Evolutionary conservation across 2,888 invertebrate genomes (phyloP).

Genomic region (Noctua pronuba): DNA sequence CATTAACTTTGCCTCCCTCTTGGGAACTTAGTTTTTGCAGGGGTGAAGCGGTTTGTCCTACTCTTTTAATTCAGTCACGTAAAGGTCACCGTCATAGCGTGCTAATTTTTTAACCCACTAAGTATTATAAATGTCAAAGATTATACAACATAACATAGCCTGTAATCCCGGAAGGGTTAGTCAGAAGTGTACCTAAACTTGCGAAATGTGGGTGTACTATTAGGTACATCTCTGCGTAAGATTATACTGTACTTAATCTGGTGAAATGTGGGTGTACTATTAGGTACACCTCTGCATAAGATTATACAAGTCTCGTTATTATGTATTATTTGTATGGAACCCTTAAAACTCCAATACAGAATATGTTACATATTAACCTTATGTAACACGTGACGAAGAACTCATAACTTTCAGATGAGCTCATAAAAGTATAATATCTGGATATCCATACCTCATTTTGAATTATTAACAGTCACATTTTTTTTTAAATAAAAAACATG

Average conservation of each 20-base stretch:
- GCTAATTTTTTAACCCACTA: slow-evolving; percentile 6
- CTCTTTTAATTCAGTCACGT: slow-evolving; percentile 24
- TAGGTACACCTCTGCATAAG: no score
- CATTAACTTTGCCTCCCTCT: not conserved
- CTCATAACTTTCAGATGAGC: slow-evolving; percentile 24
- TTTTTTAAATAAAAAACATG: not conserved
- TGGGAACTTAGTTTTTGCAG: slow-evolving; percentile 6
- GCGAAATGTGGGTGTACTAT: no score
- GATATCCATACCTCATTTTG: slow-evolving; percentile 10
- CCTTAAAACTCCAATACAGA: not conserved
- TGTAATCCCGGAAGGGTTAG: not conserved
- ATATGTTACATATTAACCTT: not conserved
- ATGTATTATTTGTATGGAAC: not conserved
- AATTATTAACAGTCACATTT: slow-evolving; percentile 13
- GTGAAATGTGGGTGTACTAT: no score
- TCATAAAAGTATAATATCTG: slow-evolving; percentile 4
- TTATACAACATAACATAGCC: not conserved
- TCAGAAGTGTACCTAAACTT: no score
- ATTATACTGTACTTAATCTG: no score
- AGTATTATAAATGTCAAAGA: slow-evolving; percentile 10
- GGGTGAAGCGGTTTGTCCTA: not conserved
- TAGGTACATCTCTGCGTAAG: no score
- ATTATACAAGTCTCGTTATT: not conserved
- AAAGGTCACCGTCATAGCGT: slow-evolving; percentile 8
- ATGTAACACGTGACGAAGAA: slow-evolving; percentile 13